Percentiles rank a stretch among this genome's conserved stretches.
These are phyloP conservation scores for Balanococcus diminutus DNA, from an alignment of 2,888 invertebrate species.

Conservation along the genomic window DNA sequence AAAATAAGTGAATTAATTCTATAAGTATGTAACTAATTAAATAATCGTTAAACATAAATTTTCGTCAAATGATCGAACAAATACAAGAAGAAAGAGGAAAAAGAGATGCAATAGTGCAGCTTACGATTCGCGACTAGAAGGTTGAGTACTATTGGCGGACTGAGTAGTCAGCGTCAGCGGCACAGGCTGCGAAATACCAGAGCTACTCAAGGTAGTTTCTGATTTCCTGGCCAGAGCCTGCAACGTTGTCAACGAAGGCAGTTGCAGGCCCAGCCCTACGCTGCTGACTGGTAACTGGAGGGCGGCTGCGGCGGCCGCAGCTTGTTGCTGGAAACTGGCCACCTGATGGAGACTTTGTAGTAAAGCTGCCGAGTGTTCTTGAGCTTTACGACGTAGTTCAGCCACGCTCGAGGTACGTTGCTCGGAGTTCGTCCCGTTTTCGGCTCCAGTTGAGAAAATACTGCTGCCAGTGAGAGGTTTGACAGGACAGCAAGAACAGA, in stretches of 20 bases:
- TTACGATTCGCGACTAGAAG: constrained; percentile 52
- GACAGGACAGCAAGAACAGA: constrained; percentile 81
- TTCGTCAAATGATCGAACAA: neutral
- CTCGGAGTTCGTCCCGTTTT: constrained; percentile 62
- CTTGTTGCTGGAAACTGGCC: constrained; percentile 68
- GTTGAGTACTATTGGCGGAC: constrained; percentile 59
- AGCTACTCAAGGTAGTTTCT: constrained; percentile 58
- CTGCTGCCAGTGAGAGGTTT: constrained; percentile 64
- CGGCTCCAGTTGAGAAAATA: constrained; percentile 59
- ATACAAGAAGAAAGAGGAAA: neutral
- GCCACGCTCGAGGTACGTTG: constrained; percentile 79
- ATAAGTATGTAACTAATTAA: neutral
- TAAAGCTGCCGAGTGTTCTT: constrained; percentile 91
- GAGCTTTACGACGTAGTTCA: constrained; percentile 88
- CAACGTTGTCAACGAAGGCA: constrained; percentile 60
- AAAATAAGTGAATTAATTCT: constrained; percentile 4
- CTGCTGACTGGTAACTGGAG: constrained; percentile 58
- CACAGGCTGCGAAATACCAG: constrained; percentile 54
- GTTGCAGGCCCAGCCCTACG: constrained; percentile 58
- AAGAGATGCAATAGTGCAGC: neutral
- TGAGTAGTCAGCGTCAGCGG: constrained; percentile 62
- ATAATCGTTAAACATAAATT: neutral
- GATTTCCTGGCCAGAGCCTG: constrained; percentile 58
- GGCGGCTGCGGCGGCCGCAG: constrained; percentile 60
- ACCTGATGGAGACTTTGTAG: constrained; percentile 71